Evolutionary conservation across 2,888 invertebrate species (phyloP), one percentile per base, ranked within the genome.

Genomic region (Tuta absoluta): DNA sequence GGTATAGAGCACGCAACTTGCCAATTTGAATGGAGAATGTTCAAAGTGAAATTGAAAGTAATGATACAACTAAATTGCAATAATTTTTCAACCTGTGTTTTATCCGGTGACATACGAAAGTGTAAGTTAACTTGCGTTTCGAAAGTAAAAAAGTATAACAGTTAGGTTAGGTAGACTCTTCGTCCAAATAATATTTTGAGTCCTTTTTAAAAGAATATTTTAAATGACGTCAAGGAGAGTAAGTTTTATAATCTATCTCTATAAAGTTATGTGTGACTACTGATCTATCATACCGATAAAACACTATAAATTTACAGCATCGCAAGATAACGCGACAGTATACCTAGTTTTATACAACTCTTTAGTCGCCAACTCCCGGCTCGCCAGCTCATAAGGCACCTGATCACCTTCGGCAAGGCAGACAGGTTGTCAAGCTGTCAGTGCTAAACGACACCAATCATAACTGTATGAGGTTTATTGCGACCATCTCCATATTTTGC

Each of bases 381-480:
- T 37, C 24, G 21, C 17, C 65, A 66, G 66, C 64, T 71, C 69
- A 71, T 75, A 69, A 69, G 73, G 74, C 77, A 72, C 76, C 75
- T 68, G 77, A 75, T 81, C 75, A 78, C 82, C 80, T 85, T 82
- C 78, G 69, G 71, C 72, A 75, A 75, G 75, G 76, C 71, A 70
- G 82, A 85, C 85, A 69, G 81, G 87, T 86, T 84, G 51, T 56
- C 56, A 56, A 33, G 33, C 33, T 33, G 56, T 56, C 56, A 17
- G n/a, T 14, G n/a, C 73, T 71, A 71, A 72, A 71, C 68, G 69
- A 67, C 65, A 69, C 71, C 70, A 71, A 76, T 76, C 75, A 79
- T 78, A 77, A 80, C 75, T 74, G 76, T 76, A 78, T 81, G 76
- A 76, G 77, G 74, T 76, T 82, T 81, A 81, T 81, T 76, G 75